phyloP scores from a whole-genome alignment of 1,140 invertebrate species.

The Laodelphax striatellus region DNA sequence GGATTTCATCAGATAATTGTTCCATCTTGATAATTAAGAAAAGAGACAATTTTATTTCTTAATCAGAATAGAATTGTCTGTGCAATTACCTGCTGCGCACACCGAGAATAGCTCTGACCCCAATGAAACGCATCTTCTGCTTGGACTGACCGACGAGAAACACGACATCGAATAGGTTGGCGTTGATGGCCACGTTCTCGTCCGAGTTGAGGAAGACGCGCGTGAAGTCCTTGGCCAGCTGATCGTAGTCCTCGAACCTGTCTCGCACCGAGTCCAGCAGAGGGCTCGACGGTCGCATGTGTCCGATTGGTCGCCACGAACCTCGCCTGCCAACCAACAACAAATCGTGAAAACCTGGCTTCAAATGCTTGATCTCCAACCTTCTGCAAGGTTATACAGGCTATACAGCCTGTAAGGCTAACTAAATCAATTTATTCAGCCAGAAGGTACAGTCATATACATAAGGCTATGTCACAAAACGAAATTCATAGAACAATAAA shows the following conservation, averaged over 20 bases:
- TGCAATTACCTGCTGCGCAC: constrained; percentile 66
- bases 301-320: constrained; percentile 88
- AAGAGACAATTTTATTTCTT: no score
- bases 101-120: constrained; percentile 80
- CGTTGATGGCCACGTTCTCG: constrained; percentile 53
- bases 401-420: no score
- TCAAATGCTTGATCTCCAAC: no score
- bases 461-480: no score
- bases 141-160: constrained; percentile 85
- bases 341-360: not conserved
- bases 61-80: no score
- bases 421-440: no score
- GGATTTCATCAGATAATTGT: no score
- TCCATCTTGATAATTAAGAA: no score
- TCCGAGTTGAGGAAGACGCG: constrained; percentile 74
- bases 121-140: constrained; percentile 69
- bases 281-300: constrained; percentile 87
- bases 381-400: no score
- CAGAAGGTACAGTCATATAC: no score
- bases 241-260: constrained; percentile 88
- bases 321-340: constrained; percentile 45
- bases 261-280: constrained; percentile 82
- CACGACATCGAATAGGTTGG: constrained; percentile 77
- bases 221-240: constrained; percentile 85
- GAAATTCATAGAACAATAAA: no score